Base-by-base conservation (phyloP, 2,797 vertebrate species). In the Catharus ustulatus region DNA sequence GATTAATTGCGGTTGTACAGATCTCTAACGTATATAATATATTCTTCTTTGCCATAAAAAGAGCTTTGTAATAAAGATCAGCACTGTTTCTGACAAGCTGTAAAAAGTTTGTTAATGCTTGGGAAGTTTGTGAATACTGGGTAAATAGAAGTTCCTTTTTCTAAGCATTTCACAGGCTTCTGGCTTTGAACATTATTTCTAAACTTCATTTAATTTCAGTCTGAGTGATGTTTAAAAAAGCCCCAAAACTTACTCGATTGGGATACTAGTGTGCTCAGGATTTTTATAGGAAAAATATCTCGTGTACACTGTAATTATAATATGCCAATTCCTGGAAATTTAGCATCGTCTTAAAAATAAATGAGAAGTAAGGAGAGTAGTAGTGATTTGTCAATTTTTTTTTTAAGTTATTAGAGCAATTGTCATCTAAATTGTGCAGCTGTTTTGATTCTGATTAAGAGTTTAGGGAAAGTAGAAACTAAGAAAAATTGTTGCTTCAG, bases 141-240 rank as follows among this genome's bases (percentile, higher is more conserved):
- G 58, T 84, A 40, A 95, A 96, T 59, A 29, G 7, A 51, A 55
- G 8, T 34, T 86, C 58, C 20, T 93, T 75, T 87, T 89, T 5
- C 76, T 71, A 52, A 82, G 40, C 13, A 12, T 82, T 95, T 93
- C 3, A 12, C 9, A 72, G 43, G 15, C 48, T 61, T 84, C 32
- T 64, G 42, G 23, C 45, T 96, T 67, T 82, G 26, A 95, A 69
- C 9, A 58, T 66, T 80, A 52, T 64, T 89, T 52, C 30, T 27
- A 81, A 38, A n/a, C 13, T 61, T 87, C n/a, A 67, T 94, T 95
- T 94, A 80, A 85, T 95, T 96, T 95, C 87, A 94, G 46, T 55
- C 10, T 61, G 42, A 58, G 34, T 36, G 43, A 74, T 46, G 21
- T 45, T 46, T 51, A 57, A 79, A 76, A 75, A 61, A 90, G n/a